Conservation (phyloP, 2,888 invertebrate genomes). For the Schizotus pectinicornis region DNA sequence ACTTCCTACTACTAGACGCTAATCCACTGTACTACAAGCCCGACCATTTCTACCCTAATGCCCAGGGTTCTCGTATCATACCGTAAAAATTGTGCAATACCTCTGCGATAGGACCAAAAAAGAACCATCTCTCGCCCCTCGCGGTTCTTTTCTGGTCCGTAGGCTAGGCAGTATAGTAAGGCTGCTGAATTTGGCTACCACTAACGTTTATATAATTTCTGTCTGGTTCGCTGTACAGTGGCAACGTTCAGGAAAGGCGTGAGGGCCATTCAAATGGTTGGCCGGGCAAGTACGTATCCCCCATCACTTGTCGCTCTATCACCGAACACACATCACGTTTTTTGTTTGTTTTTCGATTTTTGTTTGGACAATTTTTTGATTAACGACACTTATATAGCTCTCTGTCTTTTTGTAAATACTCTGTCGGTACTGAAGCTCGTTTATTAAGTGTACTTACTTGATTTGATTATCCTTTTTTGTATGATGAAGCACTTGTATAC, state of each 20-base stretch:
- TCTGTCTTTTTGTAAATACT: constrained; percentile 19
- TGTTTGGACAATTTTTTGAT: constrained; percentile 6
- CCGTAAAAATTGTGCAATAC: constrained; percentile 2
- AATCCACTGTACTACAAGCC: too few relatives aligned
- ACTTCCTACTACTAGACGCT: too few relatives aligned
- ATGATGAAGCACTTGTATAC: constrained; percentile 18
- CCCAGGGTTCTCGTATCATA: constrained; percentile 20
- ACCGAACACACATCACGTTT: constrained; percentile 19
- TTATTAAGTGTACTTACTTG: constrained; percentile 2
- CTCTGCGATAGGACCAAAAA: constrained; percentile 2
- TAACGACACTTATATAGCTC: constrained; percentile 7
- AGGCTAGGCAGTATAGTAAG: constrained; percentile 39
- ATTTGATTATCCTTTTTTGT: constrained; percentile 10
- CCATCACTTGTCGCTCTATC: constrained; percentile 24
- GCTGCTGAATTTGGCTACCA: constrained; percentile 48
- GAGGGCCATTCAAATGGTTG: constrained; percentile 98
- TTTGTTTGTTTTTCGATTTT: constrained; percentile 15
- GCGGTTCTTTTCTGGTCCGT: constrained; percentile 14
- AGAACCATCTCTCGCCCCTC: constrained; percentile 7
- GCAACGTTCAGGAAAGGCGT: constrained; percentile 99
- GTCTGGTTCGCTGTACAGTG: constrained; percentile 72
- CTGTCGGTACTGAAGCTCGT: constrained; percentile 11
- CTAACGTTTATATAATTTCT: constrained; percentile 59
- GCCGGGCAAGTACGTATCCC: constrained; percentile 95
- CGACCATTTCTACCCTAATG: constrained; percentile 4